phyloP scores from a whole-genome alignment of 2,888 invertebrate genomes.

The Timandra comae region DNA sequence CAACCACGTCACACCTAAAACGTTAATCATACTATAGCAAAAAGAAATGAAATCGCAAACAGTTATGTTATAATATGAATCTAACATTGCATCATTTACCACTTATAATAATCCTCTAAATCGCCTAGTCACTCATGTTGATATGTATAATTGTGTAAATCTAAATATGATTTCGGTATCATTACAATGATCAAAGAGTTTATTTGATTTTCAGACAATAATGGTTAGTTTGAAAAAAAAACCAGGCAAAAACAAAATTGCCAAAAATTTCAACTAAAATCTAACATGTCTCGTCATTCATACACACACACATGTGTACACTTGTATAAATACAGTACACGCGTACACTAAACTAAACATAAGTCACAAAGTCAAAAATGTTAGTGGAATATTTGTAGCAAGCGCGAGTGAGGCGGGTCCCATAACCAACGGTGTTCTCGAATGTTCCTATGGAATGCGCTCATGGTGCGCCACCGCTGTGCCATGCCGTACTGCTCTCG shows the following conservation, averaged over 20 bases:
- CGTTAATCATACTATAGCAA: slow-evolving; percentile 2
- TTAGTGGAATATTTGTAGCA: slow-evolving; percentile 59
- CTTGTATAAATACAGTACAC: slow-evolving; percentile 26
- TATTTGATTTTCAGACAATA: too few species aligned
- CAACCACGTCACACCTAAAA: slow-evolving; percentile 10
- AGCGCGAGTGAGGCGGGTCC: slow-evolving; percentile 20
- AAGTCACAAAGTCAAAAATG: slow-evolving; percentile 43
- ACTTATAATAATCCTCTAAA: too few species aligned
- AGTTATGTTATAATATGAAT: too few species aligned
- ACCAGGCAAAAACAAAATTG: too few species aligned
- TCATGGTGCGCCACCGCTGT: slow-evolving; percentile 8
- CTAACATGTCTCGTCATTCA: slow-evolving; percentile 8
- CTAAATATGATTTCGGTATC: too few species aligned
- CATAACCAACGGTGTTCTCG: slow-evolving; percentile 42
- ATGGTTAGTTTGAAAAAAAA: too few species aligned
- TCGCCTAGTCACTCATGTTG: too few species aligned
- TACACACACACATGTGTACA: slow-evolving; percentile 29
- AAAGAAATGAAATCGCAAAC: too few species aligned
- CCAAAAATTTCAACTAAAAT: slow-evolving; percentile 1
- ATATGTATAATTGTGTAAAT: too few species aligned
- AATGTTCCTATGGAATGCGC: slow-evolving; percentile 36
- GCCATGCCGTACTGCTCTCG: slow-evolving; percentile 1
- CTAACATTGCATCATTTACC: too few species aligned
- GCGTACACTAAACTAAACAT: slow-evolving; percentile 26
- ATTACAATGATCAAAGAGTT: too few species aligned